Evolutionary conservation across 2,113 vertebrate genomes (phyloP).

Genomic region (Egretta garzetta): DNA sequence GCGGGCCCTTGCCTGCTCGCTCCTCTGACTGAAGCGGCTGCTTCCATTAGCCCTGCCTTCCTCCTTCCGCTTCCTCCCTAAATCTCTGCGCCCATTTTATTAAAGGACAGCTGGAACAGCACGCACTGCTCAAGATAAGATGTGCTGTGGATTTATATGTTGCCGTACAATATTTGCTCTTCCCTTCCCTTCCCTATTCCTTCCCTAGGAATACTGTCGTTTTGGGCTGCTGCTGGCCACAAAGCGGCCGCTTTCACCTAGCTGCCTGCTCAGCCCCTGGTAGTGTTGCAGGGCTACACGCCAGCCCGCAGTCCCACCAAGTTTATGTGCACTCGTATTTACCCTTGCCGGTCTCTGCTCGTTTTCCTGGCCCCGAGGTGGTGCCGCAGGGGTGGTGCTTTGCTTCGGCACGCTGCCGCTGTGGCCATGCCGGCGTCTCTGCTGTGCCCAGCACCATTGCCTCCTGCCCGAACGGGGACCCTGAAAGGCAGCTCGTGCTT

Average conservation of each 20-base stretch:
- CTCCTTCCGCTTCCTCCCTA: neutral
- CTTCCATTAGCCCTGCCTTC: neutral
- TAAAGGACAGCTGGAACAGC: neutral
- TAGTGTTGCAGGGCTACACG: rapidly evolving
- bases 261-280: neutral
- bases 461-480: neutral
- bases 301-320: rapidly evolving
- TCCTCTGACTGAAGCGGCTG: no score
- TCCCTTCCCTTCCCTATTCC: neutral
- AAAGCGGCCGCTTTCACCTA: neutral
- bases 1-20: neutral
- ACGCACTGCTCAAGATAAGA: neutral
- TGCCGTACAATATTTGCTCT: neutral
- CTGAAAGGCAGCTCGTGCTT: neutral
- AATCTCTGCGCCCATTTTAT: neutral
- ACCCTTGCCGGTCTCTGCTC: rapidly evolving
- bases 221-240: neutral
- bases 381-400: neutral
- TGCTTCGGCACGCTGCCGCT: neutral
- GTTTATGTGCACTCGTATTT: rapidly evolving
- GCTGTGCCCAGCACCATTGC: rapidly evolving
- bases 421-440: rapidly evolving
- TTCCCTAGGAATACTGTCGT: neutral
- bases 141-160: neutral
- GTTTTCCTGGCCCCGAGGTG: rapidly evolving